These are phyloP conservation scores for Tor tambroides DNA, from an alignment of 2,113 vertebrate species.

Conservation along the genomic window DNA sequence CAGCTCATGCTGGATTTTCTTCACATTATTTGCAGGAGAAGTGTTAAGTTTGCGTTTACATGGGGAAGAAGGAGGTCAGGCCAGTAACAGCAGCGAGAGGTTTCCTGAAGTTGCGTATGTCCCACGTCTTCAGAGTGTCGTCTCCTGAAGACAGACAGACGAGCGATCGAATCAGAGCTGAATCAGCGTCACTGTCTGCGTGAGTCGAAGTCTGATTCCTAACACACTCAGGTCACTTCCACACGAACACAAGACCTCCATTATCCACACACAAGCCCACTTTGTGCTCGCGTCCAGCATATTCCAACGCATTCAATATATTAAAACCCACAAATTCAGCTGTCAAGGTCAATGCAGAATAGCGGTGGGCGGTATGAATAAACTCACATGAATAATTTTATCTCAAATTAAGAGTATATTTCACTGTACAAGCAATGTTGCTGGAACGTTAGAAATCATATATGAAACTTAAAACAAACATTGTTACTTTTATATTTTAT, in stretches of 20 bases:
- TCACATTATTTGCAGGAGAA: no score
- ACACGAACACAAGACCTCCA: slow-evolving; percentile 21
- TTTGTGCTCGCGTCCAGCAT: slow-evolving; percentile 4
- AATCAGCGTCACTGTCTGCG: neutral
- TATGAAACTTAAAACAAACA: no score
- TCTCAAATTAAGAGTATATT: neutral
- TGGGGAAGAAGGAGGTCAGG: slow-evolving; percentile 88
- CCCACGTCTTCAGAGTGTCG: slow-evolving; percentile 95
- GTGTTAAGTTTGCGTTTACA: slow-evolving; percentile 69
- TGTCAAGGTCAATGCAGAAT: neutral
- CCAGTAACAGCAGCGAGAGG: slow-evolving; percentile 84
- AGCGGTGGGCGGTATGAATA: neutral
- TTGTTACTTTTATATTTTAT: no score
- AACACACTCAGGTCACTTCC: neutral
- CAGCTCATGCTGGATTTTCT: no score
- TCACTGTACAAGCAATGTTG: neutral
- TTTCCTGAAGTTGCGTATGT: slow-evolving; percentile 93
- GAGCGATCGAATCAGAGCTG: neutral
- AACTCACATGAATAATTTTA: neutral
- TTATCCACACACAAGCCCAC: slow-evolving; percentile 33
- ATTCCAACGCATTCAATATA: neutral
- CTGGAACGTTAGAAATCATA: no score
- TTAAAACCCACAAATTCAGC: neutral
- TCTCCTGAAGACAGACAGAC: slow-evolving; percentile 78
- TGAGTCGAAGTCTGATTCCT: neutral